Conservation (phyloP, 2,113 vertebrate species). For the Crotalus helleri region DNA sequence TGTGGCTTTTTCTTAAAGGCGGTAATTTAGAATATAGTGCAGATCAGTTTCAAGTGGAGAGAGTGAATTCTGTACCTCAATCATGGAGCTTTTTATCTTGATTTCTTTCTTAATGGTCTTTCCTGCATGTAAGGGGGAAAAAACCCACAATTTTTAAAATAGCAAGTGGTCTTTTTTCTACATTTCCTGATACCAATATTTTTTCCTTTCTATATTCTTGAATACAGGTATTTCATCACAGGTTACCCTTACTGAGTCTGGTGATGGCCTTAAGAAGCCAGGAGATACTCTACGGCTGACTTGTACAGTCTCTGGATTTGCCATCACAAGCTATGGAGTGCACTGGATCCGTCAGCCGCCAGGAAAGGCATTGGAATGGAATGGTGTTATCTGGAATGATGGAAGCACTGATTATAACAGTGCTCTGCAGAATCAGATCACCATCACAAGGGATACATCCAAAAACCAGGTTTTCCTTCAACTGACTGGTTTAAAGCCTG, state of each 20-base stretch:
- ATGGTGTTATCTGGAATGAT: not conserved
- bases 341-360: not conserved
- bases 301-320: conserved; percentile 25
- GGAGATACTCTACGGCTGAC: not conserved
- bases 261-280: not conserved
- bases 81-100: no score
- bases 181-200: not conserved
- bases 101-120: no score
- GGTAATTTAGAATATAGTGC: no score
- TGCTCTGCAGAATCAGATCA: not conserved
- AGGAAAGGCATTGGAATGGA: not conserved
- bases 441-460: not conserved
- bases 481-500: not conserved
- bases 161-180: not conserved
- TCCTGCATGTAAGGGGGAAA: not conserved
- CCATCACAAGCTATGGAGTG: not conserved
- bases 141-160: not conserved
- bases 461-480: not conserved
- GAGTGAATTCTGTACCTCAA: no score
- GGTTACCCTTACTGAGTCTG: not conserved
- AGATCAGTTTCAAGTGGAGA: no score
- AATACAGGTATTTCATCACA: not conserved
- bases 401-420: not conserved
- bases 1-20: no score
- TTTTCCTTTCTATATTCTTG: not conserved